A percentile compares a stretch with the other conserved stretches of the same genome.
phyloP scores from a whole-genome alignment of 2,797 vertebrate genomes.

The Notolabrus celidotus region DNA sequence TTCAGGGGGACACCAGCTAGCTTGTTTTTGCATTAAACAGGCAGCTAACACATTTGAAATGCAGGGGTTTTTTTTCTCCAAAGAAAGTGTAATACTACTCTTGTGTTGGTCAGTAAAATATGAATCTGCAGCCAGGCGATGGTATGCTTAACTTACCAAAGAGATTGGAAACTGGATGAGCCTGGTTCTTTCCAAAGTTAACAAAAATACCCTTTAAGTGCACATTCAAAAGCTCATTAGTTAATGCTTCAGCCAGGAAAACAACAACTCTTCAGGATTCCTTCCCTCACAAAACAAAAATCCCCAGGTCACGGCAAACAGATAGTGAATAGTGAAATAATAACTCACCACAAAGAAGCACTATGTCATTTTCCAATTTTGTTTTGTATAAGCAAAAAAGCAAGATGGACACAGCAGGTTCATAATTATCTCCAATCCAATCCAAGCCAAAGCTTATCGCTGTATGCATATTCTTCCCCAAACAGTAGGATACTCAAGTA shows the following conservation, averaged over 20 bases:
- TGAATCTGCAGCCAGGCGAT: conserved; percentile 1
- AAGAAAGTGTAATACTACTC: conserved; percentile 4
- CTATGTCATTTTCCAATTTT: too few relatives aligned
- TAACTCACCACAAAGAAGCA: too few relatives aligned
- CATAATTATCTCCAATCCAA: too few relatives aligned
- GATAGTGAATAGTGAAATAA: background rate
- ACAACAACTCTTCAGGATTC: background rate
- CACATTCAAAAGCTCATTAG: background rate
- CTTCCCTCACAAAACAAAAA: background rate
- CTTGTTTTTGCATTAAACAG: conserved; percentile 56
- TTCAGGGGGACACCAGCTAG: conserved; percentile 49
- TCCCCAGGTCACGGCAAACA: background rate
- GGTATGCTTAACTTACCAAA: background rate
- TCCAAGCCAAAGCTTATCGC: too few relatives aligned
- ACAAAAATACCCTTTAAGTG: background rate
- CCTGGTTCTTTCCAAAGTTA: background rate
- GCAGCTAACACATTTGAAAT: conserved; percentile 29
- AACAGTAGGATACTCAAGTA: too few relatives aligned
- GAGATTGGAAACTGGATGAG: background rate
- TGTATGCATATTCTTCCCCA: too few relatives aligned
- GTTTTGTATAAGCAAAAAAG: too few relatives aligned
- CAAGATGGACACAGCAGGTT: too few relatives aligned
- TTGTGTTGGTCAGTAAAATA: background rate
- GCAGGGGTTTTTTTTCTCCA: background rate
- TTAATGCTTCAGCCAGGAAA: background rate